Conservation (phyloP, 2,113 vertebrate species). For the Brevimyrus niger region DNA sequence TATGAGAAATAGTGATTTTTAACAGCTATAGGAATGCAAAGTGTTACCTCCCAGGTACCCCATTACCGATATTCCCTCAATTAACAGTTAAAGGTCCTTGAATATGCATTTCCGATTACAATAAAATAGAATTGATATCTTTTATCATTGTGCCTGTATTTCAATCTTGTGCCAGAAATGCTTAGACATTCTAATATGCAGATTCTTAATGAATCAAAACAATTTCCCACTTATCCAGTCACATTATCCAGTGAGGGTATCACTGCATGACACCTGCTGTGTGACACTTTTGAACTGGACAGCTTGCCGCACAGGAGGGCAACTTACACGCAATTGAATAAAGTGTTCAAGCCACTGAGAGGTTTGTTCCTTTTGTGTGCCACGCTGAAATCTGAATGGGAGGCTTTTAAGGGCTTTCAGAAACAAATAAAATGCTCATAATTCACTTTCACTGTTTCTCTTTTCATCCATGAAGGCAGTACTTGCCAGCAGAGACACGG, state of each 20-base stretch:
- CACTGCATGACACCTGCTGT: not conserved
- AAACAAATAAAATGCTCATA: not conserved
- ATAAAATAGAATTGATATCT: not conserved
- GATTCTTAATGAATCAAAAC: not conserved
- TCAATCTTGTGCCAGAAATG: not conserved
- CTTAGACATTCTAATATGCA: not conserved
- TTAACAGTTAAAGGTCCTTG: not conserved
- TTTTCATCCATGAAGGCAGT: not conserved
- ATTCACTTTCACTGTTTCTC: not conserved
- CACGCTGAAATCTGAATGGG: not conserved
- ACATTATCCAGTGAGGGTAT: not conserved
- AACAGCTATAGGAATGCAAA: not conserved
- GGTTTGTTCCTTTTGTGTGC: slow-evolving; percentile 1
- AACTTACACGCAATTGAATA: not conserved
- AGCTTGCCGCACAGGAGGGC: not conserved
- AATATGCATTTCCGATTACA: not conserved
- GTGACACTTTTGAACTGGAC: not conserved
- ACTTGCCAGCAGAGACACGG: not conserved
- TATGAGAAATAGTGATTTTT: not conserved
- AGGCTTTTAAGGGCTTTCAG: slow-evolving; percentile 8
- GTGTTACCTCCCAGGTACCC: not conserved
- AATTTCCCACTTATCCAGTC: not conserved
- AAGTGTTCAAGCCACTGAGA: not conserved
- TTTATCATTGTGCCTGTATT: not conserved
- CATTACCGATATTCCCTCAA: not conserved